phyloP scores from a whole-genome alignment of 2,113 vertebrate genomes.

The Grus americana region DNA sequence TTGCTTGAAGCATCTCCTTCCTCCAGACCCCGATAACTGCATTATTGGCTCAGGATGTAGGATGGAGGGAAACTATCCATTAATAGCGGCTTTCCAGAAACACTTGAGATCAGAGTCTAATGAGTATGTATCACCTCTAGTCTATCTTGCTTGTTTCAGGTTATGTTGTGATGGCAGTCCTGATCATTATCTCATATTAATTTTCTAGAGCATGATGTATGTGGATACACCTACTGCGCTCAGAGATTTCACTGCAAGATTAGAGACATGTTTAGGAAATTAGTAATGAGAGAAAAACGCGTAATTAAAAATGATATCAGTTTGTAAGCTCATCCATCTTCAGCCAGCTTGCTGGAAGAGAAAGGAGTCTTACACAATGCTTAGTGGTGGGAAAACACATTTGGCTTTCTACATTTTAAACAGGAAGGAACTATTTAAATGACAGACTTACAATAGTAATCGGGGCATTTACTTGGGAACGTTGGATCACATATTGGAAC shows the following conservation, averaged over 20 bases:
- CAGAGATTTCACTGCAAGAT: conserved; percentile 42
- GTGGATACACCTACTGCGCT: conserved; percentile 10
- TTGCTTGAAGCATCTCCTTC: neutral
- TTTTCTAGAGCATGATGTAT: conserved; percentile 55
- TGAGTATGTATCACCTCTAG: neutral
- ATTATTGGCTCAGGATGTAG: neutral
- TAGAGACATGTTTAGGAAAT: conserved; percentile 66
- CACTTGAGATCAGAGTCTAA: neutral
- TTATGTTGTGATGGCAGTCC: conserved; percentile 55
- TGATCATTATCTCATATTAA: conserved; percentile 63
- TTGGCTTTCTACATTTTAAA: conserved; percentile 60
- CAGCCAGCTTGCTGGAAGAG: conserved; percentile 52
- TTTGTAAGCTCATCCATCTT: conserved; percentile 67
- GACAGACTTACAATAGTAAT: conserved; percentile 54
- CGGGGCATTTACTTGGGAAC: conserved; percentile 25
- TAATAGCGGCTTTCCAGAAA: conserved; percentile 36
- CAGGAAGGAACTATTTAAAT: conserved; percentile 66
- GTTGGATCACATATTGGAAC: neutral
- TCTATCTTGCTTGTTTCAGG: conserved; percentile 38
- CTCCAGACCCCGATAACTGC: neutral
- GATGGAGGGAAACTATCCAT: neutral
- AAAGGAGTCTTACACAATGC: conserved; percentile 59
- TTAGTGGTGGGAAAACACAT: conserved; percentile 55
- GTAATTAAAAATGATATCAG: conserved; percentile 60
- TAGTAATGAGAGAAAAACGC: conserved; percentile 50